Evolutionary conservation across 2,113 vertebrate genomes (phyloP).

Genomic region (Mixornis gularis): DNA sequence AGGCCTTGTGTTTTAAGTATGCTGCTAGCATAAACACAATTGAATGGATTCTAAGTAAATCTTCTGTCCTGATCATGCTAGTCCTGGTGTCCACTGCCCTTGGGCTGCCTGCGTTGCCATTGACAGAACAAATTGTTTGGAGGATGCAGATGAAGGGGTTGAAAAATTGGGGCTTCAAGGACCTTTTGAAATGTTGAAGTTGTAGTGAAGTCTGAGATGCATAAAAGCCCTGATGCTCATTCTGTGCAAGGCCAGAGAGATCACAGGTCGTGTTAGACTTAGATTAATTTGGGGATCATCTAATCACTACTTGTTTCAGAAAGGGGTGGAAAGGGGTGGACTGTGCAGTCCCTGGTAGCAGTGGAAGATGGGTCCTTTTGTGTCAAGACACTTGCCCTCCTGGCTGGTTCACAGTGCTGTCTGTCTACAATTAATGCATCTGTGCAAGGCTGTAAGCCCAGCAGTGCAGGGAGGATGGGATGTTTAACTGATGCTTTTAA

Average conservation of each 20-base stretch:
- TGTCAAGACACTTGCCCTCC: neutral
- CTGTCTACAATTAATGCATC: neutral
- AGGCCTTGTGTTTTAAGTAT: neutral
- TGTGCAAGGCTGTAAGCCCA: neutral
- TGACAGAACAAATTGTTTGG: neutral
- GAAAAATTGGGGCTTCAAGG: neutral
- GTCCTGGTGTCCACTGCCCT: neutral
- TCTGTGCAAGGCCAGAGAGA: neutral
- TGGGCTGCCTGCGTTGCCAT: fast-evolving
- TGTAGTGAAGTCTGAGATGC: neutral
- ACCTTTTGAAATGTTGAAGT: neutral
- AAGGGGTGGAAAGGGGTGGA: neutral
- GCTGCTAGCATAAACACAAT: neutral
- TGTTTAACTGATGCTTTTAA: neutral
- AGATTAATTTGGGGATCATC: neutral
- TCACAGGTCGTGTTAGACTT: neutral
- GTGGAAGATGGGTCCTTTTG: neutral
- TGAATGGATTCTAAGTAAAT: neutral
- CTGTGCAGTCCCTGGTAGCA: neutral
- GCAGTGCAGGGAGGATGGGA: neutral
- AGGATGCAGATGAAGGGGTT: neutral
- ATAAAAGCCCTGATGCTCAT: neutral
- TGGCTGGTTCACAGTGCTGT: neutral
- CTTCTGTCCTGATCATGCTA: neutral
- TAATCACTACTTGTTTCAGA: neutral